phyloP scores from a whole-genome alignment of 2,113 vertebrate species.

The Triplophysa tibetana region DNA sequence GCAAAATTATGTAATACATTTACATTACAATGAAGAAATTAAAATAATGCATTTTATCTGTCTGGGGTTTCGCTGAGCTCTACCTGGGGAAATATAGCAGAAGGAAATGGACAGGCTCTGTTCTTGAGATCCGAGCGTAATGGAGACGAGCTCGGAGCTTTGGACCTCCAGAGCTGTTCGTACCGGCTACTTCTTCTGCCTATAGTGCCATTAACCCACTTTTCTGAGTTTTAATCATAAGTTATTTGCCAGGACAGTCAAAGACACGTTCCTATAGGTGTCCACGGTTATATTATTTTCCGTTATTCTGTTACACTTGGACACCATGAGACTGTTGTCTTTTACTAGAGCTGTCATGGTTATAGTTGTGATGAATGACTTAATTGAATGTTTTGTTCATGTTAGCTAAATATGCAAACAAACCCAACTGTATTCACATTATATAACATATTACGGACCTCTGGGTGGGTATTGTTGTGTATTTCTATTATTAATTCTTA shows the following conservation, averaged over 20 bases:
- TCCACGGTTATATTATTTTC: not conserved
- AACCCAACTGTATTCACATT: no score
- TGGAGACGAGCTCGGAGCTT: constrained; percentile 43
- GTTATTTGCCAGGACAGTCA: constrained; percentile 7
- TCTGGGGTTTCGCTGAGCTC: constrained; percentile 76
- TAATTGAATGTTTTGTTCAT: no score
- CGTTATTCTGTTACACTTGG: not conserved
- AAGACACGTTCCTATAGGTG: not conserved
- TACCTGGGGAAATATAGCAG: constrained; percentile 80
- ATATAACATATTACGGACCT: no score
- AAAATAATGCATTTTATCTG: constrained; percentile 82
- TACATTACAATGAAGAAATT: constrained; percentile 86
- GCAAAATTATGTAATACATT: constrained; percentile 86
- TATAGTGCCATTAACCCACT: constrained; percentile 35
- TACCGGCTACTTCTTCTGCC: constrained; percentile 19
- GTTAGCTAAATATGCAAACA: no score
- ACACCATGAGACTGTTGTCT: no score
- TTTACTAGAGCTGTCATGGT: no score
- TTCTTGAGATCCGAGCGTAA: constrained; percentile 69
- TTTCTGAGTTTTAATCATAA: not conserved
- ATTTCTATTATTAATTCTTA: no score
- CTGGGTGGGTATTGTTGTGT: no score
- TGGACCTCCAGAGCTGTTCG: constrained; percentile 24
- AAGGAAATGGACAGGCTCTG: constrained; percentile 73
- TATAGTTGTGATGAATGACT: no score